Percentiles rank a stretch among this genome's conserved stretches.
These are phyloP conservation scores for Cotesia vestalis DNA, from an alignment of 1,140 invertebrate species.

Conservation along the genomic window DNA sequence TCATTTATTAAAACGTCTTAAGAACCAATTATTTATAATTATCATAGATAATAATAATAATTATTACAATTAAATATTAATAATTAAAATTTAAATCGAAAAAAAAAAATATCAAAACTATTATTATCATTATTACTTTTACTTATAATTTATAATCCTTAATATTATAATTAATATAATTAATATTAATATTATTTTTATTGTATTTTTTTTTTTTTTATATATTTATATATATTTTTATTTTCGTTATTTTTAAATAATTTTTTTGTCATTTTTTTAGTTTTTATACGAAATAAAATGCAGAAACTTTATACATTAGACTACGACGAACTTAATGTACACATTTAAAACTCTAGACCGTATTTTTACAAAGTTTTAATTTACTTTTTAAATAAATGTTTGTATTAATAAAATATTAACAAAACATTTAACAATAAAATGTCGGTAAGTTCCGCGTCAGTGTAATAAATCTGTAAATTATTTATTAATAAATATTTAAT, in stretches of 20 bases:
- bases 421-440: background rate
- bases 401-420: slow-evolving; percentile 10
- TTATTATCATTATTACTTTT: background rate
- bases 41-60: background rate
- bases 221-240: background rate
- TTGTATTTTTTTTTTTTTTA: slow-evolving; percentile 14
- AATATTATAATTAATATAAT: slow-evolving; percentile 8
- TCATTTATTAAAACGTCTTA: slow-evolving; percentile 22
- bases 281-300: slow-evolving; percentile 27
- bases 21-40: slow-evolving; percentile 26
- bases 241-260: slow-evolving; percentile 16
- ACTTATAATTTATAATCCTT: too few relatives aligned
- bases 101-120: slow-evolving; percentile 28
- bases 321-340: slow-evolving; percentile 20
- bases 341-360: slow-evolving; percentile 3
- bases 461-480: slow-evolving; percentile 4
- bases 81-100: slow-evolving; percentile 2
- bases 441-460: slow-evolving; percentile 1
- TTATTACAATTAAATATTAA: slow-evolving; percentile 9
- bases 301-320: slow-evolving; percentile 18
- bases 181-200: slow-evolving; percentile 1
- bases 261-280: slow-evolving; percentile 14
- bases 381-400: too few relatives aligned
- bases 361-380: background rate
- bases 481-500: slow-evolving; percentile 9